Percentiles rank a stretch among this genome's conserved stretches.
Evolutionary conservation across 2,113 vertebrate species (phyloP).

Genomic region (Ptychochromis oligacanthus): DNA sequence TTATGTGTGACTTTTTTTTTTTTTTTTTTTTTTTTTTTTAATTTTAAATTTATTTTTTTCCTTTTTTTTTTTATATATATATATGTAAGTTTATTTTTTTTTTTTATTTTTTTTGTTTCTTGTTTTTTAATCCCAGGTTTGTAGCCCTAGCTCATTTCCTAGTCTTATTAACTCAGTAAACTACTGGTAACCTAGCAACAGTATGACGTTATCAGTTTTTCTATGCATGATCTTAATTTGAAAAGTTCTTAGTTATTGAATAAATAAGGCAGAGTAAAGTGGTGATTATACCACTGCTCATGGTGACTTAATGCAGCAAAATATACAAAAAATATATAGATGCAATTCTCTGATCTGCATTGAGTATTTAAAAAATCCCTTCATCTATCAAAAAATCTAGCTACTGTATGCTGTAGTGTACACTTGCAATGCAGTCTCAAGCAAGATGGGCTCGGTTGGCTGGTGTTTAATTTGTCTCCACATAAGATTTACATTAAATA

Average conservation of each 20-base stretch:
- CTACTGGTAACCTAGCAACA: neutral
- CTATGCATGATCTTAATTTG: too few relatives aligned
- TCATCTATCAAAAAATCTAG: neutral
- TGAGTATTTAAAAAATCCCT: neutral
- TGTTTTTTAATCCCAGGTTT: neutral
- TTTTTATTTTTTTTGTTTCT: too few relatives aligned
- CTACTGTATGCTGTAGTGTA: neutral
- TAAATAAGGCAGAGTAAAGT: neutral
- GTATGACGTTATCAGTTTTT: too few relatives aligned
- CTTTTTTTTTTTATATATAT: too few relatives aligned
- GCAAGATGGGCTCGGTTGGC: slow-evolving; percentile 9
- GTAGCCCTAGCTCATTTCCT: neutral
- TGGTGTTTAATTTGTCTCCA: slow-evolving; percentile 64
- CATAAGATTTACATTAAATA: slow-evolving; percentile 60
- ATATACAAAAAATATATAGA: neutral
- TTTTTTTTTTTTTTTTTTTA: too few relatives aligned
- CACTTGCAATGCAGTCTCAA: neutral
- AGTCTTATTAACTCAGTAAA: neutral
- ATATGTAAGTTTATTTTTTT: too few relatives aligned
- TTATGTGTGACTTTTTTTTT: too few relatives aligned
- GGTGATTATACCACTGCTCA: neutral
- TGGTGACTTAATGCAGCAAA: neutral
- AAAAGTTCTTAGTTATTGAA: neutral
- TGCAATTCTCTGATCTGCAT: neutral
- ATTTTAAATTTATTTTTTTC: too few relatives aligned